A percentile compares a stretch with the other conserved stretches of the same genome.
These are phyloP conservation scores for Eupithecia insigniata DNA, from an alignment of 2,888 invertebrate species.

Conservation along the genomic window DNA sequence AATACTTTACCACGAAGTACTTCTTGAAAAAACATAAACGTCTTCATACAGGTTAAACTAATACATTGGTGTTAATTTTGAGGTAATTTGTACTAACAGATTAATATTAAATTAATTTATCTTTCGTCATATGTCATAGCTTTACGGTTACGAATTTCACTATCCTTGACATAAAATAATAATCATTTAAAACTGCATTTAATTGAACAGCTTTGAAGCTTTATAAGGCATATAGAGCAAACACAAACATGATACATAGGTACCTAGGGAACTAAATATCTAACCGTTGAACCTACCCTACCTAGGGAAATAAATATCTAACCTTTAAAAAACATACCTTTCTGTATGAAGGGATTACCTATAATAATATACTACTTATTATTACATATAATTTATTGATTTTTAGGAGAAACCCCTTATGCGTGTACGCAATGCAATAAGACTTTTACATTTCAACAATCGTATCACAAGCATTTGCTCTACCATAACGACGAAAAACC, in stretches of 20 bases:
- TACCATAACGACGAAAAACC: constrained; percentile 95
- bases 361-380: not conserved
- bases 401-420: constrained; percentile 93
- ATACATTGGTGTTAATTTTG: constrained; percentile 74
- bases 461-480: constrained; percentile 93
- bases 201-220: constrained; percentile 23
- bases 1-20: constrained; percentile 94
- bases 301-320: not conserved
- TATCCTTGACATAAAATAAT: constrained; percentile 24
- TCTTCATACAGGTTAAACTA: constrained; percentile 89
- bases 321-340: not conserved
- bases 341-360: not conserved
- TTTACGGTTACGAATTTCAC: constrained; percentile 25
- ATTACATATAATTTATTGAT: not conserved
- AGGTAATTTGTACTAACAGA: constrained; percentile 80
- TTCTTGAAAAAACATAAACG: constrained; percentile 95
- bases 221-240: not conserved
- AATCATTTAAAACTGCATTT: constrained; percentile 32
- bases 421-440: constrained; percentile 92
- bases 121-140: constrained; percentile 17
- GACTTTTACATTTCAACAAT: constrained; percentile 95
- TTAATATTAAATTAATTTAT: constrained; percentile 45
- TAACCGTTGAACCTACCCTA: not conserved
- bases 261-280: not conserved
- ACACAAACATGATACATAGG: not conserved